Evolutionary conservation across 2,888 invertebrate species (phyloP), one percentile per base, ranked within the genome.

Genomic region (Bedellia somnulentella): DNA sequence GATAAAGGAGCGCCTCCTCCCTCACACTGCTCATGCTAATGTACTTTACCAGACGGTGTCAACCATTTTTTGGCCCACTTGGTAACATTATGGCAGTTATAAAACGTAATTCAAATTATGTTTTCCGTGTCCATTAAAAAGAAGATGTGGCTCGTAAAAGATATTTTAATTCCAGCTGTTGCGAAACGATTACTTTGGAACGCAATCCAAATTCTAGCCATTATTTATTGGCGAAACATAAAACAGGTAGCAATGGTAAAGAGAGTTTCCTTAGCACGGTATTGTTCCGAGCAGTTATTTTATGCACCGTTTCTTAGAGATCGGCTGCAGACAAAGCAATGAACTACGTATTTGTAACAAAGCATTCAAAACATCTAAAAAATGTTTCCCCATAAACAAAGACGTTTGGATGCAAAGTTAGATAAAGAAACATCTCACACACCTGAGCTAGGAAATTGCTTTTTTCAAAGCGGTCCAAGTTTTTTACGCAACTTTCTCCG

Each of bases 391-490:
- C 67, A 61, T 73, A 75, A 75, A 75, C 68, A 71, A 75, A 68
- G 49, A 59, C 49, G 62, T 66, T 68, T 66, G 70, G 75, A 75
- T 75, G 75, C 68, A 73, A 75, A 75, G 66, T 75, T 71, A 75
- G 75, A 75, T 75, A 75, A 75, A 73, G 68, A 75, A 30, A 75
- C 73, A 71, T 73, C 73, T 64, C 60, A 73, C 73, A 73, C 75
- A 75, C 75, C 75, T 75, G 75, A 75, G 75, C 70, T 75, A 71
- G 75, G 58, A 75, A 75, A 75, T 75, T 75, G 71, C 75, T 71
- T 75, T 75, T 75, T 73, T 73, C 66, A 67, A 70, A 71, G 61
- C 70, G 66, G 62, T 67, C 63, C 60, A 61, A 64, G 56, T 70
- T 73, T 70, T 68, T 73, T 70, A 70, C 70, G 56, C 57, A 70